phyloP scores from a whole-genome alignment of 1,140 invertebrate species.

The Vollenhovia emeryi region DNA sequence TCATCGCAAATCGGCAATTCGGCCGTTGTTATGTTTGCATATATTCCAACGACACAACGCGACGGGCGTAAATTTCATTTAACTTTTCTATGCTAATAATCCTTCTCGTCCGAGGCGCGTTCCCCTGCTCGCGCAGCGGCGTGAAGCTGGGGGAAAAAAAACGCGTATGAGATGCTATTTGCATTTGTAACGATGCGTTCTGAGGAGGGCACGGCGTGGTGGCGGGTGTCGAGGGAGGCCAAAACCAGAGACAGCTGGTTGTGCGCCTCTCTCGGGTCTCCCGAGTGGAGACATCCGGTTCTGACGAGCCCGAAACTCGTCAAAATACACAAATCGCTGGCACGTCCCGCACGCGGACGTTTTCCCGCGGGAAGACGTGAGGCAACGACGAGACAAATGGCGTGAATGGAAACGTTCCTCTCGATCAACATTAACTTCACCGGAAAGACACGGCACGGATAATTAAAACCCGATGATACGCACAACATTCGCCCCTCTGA shows the following conservation, averaged over 20 bases:
- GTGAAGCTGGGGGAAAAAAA: slow-evolving; percentile 60
- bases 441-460: slow-evolving; percentile 63
- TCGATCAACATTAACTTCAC: slow-evolving; percentile 69
- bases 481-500: too few relatives aligned
- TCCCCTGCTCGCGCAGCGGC: neutral
- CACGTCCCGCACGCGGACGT: slow-evolving; percentile 60
- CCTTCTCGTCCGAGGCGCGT: slow-evolving; percentile 19
- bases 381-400: slow-evolving; percentile 51
- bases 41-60: slow-evolving; percentile 5
- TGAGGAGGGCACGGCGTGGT: neutral
- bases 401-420: slow-evolving; percentile 58
- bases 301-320: slow-evolving; percentile 77
- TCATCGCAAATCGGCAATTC: slow-evolving; percentile 1
- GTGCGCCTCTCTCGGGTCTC: slow-evolving; percentile 73
- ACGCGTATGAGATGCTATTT: slow-evolving; percentile 64
- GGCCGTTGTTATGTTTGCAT: neutral
- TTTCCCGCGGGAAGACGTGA: slow-evolving; percentile 58
- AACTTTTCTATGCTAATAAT: slow-evolving; percentile 62
- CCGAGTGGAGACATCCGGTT: slow-evolving; percentile 81
- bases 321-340: slow-evolving; percentile 82
- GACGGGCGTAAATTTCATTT: slow-evolving; percentile 46
- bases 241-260: slow-evolving; percentile 77
- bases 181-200: slow-evolving; percentile 73
- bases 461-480: slow-evolving; percentile 59
- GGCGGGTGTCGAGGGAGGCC: slow-evolving; percentile 35